Evolutionary conservation across 2,797 vertebrate species (phyloP), one percentile per base, ranked within the genome.

Genomic region (Taenioides sp.): DNA sequence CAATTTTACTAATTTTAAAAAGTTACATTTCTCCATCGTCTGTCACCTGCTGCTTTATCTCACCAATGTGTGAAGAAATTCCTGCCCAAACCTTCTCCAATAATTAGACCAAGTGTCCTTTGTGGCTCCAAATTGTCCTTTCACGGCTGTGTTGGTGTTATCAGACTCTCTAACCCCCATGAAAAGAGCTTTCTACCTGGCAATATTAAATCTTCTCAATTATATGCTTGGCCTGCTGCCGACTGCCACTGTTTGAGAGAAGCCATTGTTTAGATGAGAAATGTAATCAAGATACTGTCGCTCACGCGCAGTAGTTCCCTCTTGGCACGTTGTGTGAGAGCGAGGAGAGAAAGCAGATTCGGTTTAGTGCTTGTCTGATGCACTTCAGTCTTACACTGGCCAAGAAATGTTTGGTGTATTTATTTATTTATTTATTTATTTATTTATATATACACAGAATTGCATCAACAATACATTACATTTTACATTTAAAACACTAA

Each of bases 241-340:
- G 62, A 74, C 78, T 78, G 77, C 75, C 17, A 14, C 65, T 71
- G 76, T 74, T 47, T 54, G 73, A 82, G 65, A 72, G 67, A 79
- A 72, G 47, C 75, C 78, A 77, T 87, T 89, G 77, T 89, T 88
- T 80, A 82, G 84, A 81, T 88, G 85, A 84, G 81, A 89, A 89
- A 87, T 77, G 73, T 78, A 90, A 89, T 89, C 87, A 87, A 78
- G 83, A 87, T 71, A 77, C 60, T 25, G 79, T 86, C 74, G 85
- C 76, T 85, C 75, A 73, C 68, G 74, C 69, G 69, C 78, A 69
- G 80, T 16, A 1, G 74, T 76, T 73, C 71, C 73, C 77, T 81
- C 66, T 73, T 74, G 67, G 79, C 73, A 73, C 25, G 2, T 69
- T 57, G 57, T 70, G 85, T 75, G 61, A 49, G 81, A 83, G 58